Evolutionary conservation across 2,113 vertebrate species (phyloP).

Genomic region (Menidia beryllina): DNA sequence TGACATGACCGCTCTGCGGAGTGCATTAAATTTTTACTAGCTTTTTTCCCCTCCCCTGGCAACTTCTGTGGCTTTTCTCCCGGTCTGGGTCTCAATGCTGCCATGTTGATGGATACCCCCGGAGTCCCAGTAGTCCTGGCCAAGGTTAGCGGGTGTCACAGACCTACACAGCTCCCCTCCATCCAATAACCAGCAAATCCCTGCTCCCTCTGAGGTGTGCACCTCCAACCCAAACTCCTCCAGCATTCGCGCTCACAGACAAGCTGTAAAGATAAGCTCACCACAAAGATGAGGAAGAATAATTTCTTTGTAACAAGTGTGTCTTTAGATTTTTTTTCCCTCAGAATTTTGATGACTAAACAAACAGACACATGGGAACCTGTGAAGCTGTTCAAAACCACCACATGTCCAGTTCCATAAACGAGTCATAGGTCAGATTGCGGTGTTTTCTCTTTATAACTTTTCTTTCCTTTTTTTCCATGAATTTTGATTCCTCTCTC

Average conservation of each 20-base stretch:
- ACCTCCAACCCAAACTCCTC: constrained; percentile 10
- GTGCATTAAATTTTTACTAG: constrained; percentile 99
- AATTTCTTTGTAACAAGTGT: background rate
- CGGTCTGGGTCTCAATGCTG: constrained; percentile 84
- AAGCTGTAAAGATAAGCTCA: no score
- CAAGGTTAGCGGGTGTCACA: constrained; percentile 86
- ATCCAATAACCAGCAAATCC: constrained; percentile 77
- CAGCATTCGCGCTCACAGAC: constrained; percentile 15
- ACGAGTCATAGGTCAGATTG: no score
- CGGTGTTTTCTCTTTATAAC: constrained; percentile 30
- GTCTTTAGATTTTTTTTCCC: background rate
- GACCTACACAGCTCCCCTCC: constrained; percentile 76
- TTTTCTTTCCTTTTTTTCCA: constrained; percentile 8
- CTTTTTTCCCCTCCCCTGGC: constrained; percentile 85
- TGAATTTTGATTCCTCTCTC: constrained; percentile 55
- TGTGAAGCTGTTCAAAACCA: background rate
- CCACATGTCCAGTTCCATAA: background rate
- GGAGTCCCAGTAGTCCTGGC: constrained; percentile 84
- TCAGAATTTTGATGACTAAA: background rate
- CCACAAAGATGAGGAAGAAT: constrained; percentile 5
- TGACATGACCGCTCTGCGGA: constrained; percentile 98
- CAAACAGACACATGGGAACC: background rate
- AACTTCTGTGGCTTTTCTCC: constrained; percentile 85
- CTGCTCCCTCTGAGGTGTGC: constrained; percentile 57
- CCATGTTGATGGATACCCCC: constrained; percentile 86